Evolutionary conservation across 2,113 vertebrate genomes (phyloP).

Genomic region (Charadrius vociferus): DNA sequence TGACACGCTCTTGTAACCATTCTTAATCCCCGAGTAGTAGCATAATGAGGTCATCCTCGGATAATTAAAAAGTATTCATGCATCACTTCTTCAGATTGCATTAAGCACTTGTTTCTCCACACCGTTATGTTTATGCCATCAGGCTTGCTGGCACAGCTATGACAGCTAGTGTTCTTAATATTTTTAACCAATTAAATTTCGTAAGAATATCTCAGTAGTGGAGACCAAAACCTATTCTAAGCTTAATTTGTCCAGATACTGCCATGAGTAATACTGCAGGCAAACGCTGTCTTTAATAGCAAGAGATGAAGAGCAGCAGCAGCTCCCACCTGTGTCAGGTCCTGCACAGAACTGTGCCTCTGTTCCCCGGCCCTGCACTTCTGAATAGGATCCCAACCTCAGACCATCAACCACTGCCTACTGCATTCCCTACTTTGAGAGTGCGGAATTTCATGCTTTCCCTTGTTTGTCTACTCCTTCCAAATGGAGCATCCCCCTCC

Average conservation of each 20-base stretch:
- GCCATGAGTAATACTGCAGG: neutral
- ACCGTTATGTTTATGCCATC: neutral
- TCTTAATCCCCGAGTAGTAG: fast-evolving
- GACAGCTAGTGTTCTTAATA: neutral
- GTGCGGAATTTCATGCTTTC: neutral
- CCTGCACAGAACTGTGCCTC: neutral
- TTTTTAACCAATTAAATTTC: neutral
- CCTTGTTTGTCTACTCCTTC: neutral
- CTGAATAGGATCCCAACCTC: neutral
- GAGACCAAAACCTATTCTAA: neutral
- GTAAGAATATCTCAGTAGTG: neutral
- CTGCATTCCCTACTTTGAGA: neutral
- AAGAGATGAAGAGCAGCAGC: neutral
- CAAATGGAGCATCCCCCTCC: neutral
- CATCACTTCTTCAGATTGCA: neutral
- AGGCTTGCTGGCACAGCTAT: neutral
- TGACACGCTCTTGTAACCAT: neutral
- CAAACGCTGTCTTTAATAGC: neutral
- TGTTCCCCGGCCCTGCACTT: neutral
- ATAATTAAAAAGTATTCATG: too few relatives aligned
- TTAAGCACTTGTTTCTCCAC: neutral
- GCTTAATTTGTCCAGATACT: neutral
- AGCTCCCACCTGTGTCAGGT: neutral
- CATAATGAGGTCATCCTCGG: neutral
- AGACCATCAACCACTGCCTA: neutral